Conservation (phyloP, 1,140 invertebrate genomes). For the Drosophila ogumai region DNA sequence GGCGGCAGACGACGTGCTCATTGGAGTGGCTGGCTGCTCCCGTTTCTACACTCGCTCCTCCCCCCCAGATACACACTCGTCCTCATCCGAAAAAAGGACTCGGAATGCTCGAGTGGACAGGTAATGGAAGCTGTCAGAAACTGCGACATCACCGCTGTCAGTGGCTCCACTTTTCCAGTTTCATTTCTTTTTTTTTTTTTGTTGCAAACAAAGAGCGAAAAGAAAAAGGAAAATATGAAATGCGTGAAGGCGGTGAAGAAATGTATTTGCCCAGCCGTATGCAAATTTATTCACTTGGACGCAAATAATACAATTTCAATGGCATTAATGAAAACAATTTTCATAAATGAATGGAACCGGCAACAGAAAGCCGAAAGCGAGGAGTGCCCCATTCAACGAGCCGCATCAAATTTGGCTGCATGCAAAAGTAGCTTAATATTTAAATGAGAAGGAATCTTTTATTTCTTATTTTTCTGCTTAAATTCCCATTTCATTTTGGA, state of each 20-base stretch:
- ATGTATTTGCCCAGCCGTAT: constrained; percentile 49
- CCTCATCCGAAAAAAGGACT: constrained; percentile 34
- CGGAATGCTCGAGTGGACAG: constrained; percentile 53
- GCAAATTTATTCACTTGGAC: constrained; percentile 74
- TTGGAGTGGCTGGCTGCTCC: constrained; percentile 40
- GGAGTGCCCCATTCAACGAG: constrained; percentile 48
- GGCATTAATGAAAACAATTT: constrained; percentile 78
- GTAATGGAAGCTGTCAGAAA: constrained; percentile 59
- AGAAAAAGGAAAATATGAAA: constrained; percentile 50
- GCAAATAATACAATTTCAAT: constrained; percentile 82
- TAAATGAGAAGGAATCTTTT: constrained; percentile 19
- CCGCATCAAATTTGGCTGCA: constrained; percentile 62
- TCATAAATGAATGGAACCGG: constrained; percentile 73
- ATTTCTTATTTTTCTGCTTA: constrained; percentile 10
- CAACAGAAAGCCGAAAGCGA: constrained; percentile 23
- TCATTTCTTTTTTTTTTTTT: neutral
- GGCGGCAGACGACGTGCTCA: constrained; percentile 48
- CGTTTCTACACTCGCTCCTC: constrained; percentile 3
- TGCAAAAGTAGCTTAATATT: constrained; percentile 63
- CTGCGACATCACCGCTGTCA: constrained; percentile 55
- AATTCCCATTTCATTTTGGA: constrained; percentile 14
- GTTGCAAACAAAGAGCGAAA: constrained; percentile 24
- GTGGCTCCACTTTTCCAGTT: constrained; percentile 27
- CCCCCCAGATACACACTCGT: constrained; percentile 2
- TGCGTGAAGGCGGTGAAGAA: constrained; percentile 46